Evolutionary conservation across 2,888 invertebrate genomes (phyloP).

Genomic region (Aphidoletes aphidimyza): DNA sequence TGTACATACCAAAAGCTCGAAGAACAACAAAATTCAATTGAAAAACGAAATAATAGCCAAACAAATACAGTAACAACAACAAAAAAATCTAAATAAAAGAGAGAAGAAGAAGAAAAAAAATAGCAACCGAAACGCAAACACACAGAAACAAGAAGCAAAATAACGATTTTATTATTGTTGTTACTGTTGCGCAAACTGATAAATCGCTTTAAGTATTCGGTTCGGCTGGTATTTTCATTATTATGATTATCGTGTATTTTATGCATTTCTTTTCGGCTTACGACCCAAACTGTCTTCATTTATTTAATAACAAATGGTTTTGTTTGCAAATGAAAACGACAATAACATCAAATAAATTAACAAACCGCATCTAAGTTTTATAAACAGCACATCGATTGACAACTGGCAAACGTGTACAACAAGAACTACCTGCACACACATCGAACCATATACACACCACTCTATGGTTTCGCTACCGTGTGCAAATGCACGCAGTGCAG

Average conservation of each 20-base stretch:
- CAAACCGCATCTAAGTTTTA: constrained; percentile 13
- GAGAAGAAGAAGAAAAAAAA: not conserved
- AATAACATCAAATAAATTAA: constrained; percentile 37
- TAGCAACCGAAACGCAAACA: not conserved
- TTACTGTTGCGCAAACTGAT: constrained; percentile 33
- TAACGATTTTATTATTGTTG: constrained; percentile 1
- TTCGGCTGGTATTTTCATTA: constrained; percentile 49
- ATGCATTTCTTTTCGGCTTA: constrained; percentile 17
- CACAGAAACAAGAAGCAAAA: not conserved
- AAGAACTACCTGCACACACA: not conserved
- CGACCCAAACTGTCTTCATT: constrained; percentile 5
- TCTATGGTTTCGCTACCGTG: constrained; percentile 15
- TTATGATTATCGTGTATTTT: constrained; percentile 43
- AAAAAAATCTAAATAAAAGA: not conserved
- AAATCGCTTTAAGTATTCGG: constrained; percentile 48
- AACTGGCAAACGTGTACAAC: not conserved
- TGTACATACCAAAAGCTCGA: constrained; percentile 1
- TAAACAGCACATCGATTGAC: not conserved
- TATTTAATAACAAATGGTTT: constrained; percentile 38
- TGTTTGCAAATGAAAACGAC: constrained; percentile 43
- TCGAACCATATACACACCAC: no score
- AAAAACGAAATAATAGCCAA: not conserved
- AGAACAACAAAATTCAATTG: constrained; percentile 31
- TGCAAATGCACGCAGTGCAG: not conserved
- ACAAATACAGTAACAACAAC: no score